Percentiles rank a stretch among this genome's conserved stretches.
These are phyloP conservation scores for Aurelia aurita complex sp. Pacific DNA, from an alignment of 30 jellyfish, hydroid and myxozoan genomes.

Conservation along the genomic window DNA sequence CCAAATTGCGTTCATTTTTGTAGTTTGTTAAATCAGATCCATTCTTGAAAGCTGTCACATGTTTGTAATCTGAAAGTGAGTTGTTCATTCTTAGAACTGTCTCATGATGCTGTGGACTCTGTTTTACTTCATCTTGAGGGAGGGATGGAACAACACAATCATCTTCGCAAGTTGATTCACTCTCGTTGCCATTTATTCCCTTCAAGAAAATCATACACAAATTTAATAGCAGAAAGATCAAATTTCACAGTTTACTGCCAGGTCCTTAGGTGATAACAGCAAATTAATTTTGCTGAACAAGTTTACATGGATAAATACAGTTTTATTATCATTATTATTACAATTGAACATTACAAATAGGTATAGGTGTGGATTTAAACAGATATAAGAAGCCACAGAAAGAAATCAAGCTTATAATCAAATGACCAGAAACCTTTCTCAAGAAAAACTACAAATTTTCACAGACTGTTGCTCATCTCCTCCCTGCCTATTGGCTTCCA, in stretches of 20 bases:
- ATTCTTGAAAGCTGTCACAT: conserved; percentile 29
- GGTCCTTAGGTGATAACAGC: neutral
- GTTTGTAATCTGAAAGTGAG: conserved; percentile 49
- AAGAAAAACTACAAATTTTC: no score
- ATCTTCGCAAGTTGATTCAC: conserved; percentile 69
- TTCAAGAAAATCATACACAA: conserved; percentile 8
- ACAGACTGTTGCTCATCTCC: no score
- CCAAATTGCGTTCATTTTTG: conserved; percentile 49
- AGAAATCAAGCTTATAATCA: no score
- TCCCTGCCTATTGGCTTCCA: no score
- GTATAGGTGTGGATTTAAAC: no score
- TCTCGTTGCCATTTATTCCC: conserved; percentile 66
- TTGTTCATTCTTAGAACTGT: conserved; percentile 59
- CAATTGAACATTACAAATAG: no score
- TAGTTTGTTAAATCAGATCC: conserved; percentile 24
- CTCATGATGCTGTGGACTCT: conserved; percentile 72
- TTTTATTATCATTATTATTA: no score
- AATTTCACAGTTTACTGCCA: neutral
- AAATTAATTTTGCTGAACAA: neutral
- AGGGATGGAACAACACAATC: conserved; percentile 73
- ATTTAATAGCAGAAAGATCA: neutral
- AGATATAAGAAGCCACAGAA: no score
- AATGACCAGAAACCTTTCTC: no score
- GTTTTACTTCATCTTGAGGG: conserved; percentile 59
- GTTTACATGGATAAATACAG: no score